phyloP scores from a whole-genome alignment of 2,113 vertebrate species.

The Phrynocephalus versicolor region DNA sequence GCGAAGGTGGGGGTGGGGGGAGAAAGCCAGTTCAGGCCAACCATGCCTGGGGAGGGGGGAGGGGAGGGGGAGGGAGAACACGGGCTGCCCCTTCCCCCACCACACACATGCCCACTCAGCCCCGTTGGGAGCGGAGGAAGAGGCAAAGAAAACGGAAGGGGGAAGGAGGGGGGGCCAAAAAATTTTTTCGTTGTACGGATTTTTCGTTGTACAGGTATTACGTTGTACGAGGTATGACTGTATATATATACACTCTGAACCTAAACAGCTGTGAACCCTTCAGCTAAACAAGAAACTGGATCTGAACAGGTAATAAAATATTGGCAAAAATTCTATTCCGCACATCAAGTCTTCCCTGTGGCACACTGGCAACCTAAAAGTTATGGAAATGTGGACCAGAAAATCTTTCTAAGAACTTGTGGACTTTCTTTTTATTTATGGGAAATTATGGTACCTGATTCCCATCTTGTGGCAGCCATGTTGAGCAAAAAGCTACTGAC shows the following conservation, averaged over 20 bases:
- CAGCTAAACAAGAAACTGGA: conserved; percentile 66
- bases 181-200: too few species aligned
- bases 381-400: conserved; percentile 48
- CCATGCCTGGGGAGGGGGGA: too few species aligned
- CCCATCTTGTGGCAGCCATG: neutral
- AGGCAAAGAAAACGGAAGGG: too few species aligned
- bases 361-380: conserved; percentile 56
- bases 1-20: too few species aligned
- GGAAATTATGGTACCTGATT: neutral
- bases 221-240: too few species aligned
- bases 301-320: conserved; percentile 57
- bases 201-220: too few species aligned
- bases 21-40: too few species aligned
- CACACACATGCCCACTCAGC: too few species aligned
- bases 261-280: conserved; percentile 21
- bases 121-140: too few species aligned
- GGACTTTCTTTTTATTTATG: neutral
- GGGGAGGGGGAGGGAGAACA: too few species aligned
- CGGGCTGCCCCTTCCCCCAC: too few species aligned
- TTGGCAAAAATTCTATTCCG: conserved; percentile 27
- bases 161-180: too few species aligned
- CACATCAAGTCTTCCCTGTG: conserved; percentile 51
- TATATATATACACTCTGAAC: conserved; percentile 30
- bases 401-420: conserved; percentile 40
- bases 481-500: neutral